phyloP scores from a whole-genome alignment of 2,888 invertebrate genomes.

The Parnassius apollo region DNA sequence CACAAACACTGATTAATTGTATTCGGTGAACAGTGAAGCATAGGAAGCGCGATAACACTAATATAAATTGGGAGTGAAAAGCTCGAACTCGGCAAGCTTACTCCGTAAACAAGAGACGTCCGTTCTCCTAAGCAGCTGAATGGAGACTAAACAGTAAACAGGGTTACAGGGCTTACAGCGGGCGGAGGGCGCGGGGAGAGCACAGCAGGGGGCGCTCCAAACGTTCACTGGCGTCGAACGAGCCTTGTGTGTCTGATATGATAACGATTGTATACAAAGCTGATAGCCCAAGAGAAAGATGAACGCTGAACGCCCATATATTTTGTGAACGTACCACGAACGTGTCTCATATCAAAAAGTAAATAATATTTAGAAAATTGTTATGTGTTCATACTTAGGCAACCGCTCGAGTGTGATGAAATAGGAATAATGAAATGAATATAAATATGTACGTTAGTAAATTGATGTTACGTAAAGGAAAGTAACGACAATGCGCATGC shows the following conservation, averaged over 20 bases:
- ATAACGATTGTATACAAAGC: slow-evolving; percentile 74
- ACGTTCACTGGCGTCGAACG: slow-evolving; percentile 54
- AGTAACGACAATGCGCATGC: slow-evolving; percentile 14
- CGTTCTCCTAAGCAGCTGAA: slow-evolving; percentile 41
- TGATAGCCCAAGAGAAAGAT: slow-evolving; percentile 46
- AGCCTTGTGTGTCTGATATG: slow-evolving; percentile 65
- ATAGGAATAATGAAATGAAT: not conserved
- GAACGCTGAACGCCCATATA: slow-evolving; percentile 45
- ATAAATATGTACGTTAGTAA: not conserved
- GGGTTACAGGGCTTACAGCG: slow-evolving; percentile 29
- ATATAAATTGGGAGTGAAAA: slow-evolving; percentile 59
- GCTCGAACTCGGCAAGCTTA: slow-evolving; percentile 71
- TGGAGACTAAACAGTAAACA: slow-evolving; percentile 67
- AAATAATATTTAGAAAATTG: slow-evolving; percentile 20
- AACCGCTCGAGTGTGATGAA: slow-evolving; percentile 2
- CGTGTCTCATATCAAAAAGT: slow-evolving; percentile 14
- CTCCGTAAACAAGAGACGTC: slow-evolving; percentile 40
- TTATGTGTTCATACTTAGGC: slow-evolving; percentile 17
- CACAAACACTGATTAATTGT: slow-evolving; percentile 41
- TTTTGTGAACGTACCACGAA: slow-evolving; percentile 18
- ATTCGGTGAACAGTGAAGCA: slow-evolving; percentile 40
- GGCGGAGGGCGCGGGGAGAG: slow-evolving; percentile 45
- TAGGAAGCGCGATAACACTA: slow-evolving; percentile 51
- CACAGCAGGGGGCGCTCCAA: slow-evolving; percentile 58
- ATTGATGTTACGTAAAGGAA: not conserved